phyloP scores from a whole-genome alignment of 2,888 invertebrate species.

The Hypomecis punctinalis region DNA sequence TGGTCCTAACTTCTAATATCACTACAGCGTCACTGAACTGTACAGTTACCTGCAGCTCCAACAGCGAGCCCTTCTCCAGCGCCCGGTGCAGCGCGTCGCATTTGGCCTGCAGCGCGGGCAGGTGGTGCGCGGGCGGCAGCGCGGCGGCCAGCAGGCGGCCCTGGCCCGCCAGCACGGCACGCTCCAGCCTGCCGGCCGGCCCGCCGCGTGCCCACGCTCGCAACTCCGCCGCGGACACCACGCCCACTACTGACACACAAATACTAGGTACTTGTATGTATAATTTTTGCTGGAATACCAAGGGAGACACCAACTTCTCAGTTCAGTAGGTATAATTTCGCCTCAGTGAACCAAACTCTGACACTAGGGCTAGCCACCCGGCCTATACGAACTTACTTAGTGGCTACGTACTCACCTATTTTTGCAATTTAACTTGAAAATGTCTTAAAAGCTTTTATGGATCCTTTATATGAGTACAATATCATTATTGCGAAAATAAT shows the following conservation, averaged over 20 bases:
- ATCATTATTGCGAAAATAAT: too few relatives aligned
- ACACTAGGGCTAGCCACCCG: too few relatives aligned
- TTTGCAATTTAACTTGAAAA: too few relatives aligned
- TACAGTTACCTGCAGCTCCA: slow-evolving; percentile 85
- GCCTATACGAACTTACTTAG: too few relatives aligned
- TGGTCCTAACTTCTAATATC: too few relatives aligned
- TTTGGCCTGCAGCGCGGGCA: slow-evolving; percentile 89
- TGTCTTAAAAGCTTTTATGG: too few relatives aligned
- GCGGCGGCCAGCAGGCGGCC: slow-evolving; percentile 71
- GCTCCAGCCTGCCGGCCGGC: slow-evolving; percentile 72
- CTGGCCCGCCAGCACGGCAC: slow-evolving; percentile 76
- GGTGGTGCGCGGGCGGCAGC: slow-evolving; percentile 61
- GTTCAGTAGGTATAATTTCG: too few relatives aligned
- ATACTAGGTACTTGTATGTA: neutral
- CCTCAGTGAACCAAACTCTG: too few relatives aligned
- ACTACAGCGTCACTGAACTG: too few relatives aligned
- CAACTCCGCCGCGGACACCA: slow-evolving; percentile 65
- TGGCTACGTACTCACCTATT: too few relatives aligned
- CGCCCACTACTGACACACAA: slow-evolving; percentile 61
- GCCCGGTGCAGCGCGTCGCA: slow-evolving; percentile 91
- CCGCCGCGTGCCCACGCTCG: slow-evolving; percentile 75
- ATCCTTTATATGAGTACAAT: too few relatives aligned
- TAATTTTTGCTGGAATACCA: neutral
- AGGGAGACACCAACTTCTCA: too few relatives aligned
- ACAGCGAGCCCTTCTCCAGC: slow-evolving; percentile 89